These are phyloP conservation scores for Plodia interpunctella DNA, from an alignment of 1,140 invertebrate species.

Conservation along the genomic window DNA sequence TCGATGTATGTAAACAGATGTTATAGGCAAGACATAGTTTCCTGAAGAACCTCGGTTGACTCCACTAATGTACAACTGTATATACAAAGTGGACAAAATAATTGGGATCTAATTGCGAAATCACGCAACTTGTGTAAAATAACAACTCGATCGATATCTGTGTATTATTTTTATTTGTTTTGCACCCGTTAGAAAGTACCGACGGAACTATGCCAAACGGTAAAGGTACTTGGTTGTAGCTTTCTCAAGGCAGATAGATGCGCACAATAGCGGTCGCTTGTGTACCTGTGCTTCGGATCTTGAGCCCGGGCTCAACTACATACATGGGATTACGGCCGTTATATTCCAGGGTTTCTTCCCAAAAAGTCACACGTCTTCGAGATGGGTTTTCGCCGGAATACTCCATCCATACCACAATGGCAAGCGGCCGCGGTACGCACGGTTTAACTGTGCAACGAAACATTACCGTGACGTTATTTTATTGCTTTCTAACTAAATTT, in stretches of 20 bases:
- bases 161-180: constrained; percentile 11
- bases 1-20: too few species aligned
- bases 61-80: too few species aligned
- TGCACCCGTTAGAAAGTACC: constrained; percentile 17
- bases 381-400: too few species aligned
- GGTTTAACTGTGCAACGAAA: background rate
- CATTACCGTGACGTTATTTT: background rate
- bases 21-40: too few species aligned
- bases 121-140: too few species aligned
- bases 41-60: too few species aligned
- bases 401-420: background rate
- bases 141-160: constrained; percentile 7
- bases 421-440: background rate
- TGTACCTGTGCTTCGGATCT: background rate
- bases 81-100: too few species aligned
- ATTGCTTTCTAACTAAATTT: background rate
- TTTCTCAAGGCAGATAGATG: constrained; percentile 17
- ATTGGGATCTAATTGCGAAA: too few species aligned
- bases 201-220: constrained; percentile 13
- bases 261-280: constrained; percentile 12
- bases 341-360: too few species aligned
- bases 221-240: constrained; percentile 15
- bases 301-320: background rate
- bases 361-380: too few species aligned
- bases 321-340: too few species aligned